Percentiles rank a stretch among this genome's conserved stretches.
These are phyloP conservation scores for Drosophila subsilvestris DNA, from an alignment of 2,888 invertebrate species.

Conservation along the genomic window DNA sequence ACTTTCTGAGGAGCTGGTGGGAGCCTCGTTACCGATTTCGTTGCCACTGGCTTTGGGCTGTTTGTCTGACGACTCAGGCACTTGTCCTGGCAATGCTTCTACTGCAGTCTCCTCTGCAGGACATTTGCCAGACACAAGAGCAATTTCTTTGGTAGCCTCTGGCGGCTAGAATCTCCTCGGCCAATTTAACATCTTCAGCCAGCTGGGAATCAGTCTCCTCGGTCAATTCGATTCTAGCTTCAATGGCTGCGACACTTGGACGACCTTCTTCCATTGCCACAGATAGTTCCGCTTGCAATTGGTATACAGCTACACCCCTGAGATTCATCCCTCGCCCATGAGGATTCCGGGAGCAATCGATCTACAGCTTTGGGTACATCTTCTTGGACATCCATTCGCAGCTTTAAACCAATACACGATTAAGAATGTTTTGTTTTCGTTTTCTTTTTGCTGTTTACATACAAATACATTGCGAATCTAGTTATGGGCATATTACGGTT, in stretches of 20 bases:
- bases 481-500: conserved; percentile 56
- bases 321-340: not conserved
- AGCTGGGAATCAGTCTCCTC: conserved; percentile 35
- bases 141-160: not conserved
- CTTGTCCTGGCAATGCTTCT: not conserved
- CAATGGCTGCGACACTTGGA: not conserved
- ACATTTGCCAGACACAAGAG: not conserved
- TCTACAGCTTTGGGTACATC: no score
- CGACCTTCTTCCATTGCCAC: conserved; percentile 4
- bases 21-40: not conserved
- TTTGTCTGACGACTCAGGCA: not conserved
- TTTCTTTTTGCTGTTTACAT: conserved; percentile 80
- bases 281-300: not conserved
- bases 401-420: not conserved
- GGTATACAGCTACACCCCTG: not conserved
- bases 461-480: conserved; percentile 79
- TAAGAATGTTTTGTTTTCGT: conserved; percentile 60
- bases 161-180: conserved; percentile 32
- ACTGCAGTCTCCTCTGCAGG: not conserved
- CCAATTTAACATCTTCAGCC: conserved; percentile 36
- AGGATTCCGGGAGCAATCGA: not conserved
- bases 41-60: not conserved
- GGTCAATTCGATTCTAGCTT: not conserved
- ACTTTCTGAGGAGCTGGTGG: not conserved
- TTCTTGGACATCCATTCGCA: no score